Evolutionary conservation across 2,797 vertebrate genomes (phyloP).

Genomic region (Borostomias antarcticus): DNA sequence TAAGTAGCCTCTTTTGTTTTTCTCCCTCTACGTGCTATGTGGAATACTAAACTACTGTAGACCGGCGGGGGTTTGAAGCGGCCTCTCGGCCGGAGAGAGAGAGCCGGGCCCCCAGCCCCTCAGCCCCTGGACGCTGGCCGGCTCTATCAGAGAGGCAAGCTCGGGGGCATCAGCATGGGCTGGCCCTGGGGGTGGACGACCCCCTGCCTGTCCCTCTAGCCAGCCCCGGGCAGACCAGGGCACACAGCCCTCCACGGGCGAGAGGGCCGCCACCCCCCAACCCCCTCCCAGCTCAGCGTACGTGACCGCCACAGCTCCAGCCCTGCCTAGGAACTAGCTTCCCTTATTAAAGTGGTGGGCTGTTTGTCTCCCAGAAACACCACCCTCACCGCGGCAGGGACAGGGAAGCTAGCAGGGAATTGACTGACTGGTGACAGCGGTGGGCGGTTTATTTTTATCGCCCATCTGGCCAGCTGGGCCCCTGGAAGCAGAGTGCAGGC

Average conservation of each 20-base stretch:
- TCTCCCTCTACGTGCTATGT: no score
- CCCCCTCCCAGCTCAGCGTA: slow-evolving; percentile 30
- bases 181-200: slow-evolving; percentile 51
- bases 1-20: no score
- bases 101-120: slow-evolving; percentile 34
- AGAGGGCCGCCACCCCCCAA: slow-evolving; percentile 44
- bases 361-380: slow-evolving; percentile 56
- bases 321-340: slow-evolving; percentile 49
- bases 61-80: slow-evolving; percentile 23
- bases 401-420: slow-evolving; percentile 60
- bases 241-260: slow-evolving; percentile 58
- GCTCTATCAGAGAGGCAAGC: slow-evolving; percentile 55
- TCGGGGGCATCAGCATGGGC: slow-evolving; percentile 40
- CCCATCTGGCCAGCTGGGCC: slow-evolving; percentile 75
- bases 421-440: slow-evolving; percentile 73
- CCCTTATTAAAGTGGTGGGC: slow-evolving; percentile 61
- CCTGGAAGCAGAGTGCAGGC: slow-evolving; percentile 63
- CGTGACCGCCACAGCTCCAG: slow-evolving; percentile 66
- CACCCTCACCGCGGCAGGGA: slow-evolving; percentile 51
- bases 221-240: slow-evolving; percentile 62
- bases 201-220: slow-evolving; percentile 58
- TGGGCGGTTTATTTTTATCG: slow-evolving; percentile 79
- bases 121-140: slow-evolving; percentile 44
- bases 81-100: slow-evolving; percentile 23
- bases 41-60: no score